Conservation (phyloP, 92 coral and sea anemone genomes). For the Desmophyllum pertusum region DNA sequence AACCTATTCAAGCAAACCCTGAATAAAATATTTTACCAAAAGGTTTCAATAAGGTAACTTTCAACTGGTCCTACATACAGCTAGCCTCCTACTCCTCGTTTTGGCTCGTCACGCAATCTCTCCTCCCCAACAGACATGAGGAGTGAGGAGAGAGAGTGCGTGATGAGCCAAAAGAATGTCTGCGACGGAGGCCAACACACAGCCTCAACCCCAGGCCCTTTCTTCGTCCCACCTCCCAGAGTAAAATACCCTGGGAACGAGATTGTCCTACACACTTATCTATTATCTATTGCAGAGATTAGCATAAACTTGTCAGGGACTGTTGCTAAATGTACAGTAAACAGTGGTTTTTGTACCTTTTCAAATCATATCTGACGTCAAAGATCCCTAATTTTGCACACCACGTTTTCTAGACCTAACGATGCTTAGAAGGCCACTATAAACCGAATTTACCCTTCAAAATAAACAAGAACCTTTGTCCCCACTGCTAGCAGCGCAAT, state of each 20-base stretch:
- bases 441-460: neutral
- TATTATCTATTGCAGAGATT: constrained; percentile 10
- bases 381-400: neutral
- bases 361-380: constrained; percentile 17
- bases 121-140: too few species aligned
- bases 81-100: too few species aligned
- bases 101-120: too few species aligned
- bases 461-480: neutral
- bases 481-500: too few species aligned
- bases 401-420: constrained; percentile 14
- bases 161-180: too few species aligned
- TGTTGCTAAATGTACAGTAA: neutral
- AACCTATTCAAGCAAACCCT: neutral
- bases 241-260: neutral
- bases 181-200: too few species aligned
- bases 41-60: constrained; percentile 5
- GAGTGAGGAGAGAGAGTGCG: too few species aligned
- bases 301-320: neutral
- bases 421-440: neutral
- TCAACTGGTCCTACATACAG: constrained; percentile 8
- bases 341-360: neutral
- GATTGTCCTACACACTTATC: constrained; percentile 2
- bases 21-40: constrained; percentile 22
- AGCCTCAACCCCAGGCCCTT: neutral
- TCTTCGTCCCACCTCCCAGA: neutral